These are phyloP conservation scores for Toxotes jaculatrix DNA, from an alignment of 2,113 vertebrate species.

Conservation along the genomic window DNA sequence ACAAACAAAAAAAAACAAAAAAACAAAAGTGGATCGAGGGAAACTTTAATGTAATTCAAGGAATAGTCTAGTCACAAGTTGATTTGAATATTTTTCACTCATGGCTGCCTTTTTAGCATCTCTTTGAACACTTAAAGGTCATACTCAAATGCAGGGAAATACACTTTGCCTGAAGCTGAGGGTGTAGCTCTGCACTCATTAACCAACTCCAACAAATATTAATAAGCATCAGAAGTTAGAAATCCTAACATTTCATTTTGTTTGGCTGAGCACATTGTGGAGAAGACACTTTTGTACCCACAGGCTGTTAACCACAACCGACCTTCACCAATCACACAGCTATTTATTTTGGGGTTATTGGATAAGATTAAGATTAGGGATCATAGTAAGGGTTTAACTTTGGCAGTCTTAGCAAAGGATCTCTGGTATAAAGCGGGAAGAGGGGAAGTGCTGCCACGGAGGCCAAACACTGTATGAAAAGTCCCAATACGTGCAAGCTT, in stretches of 20 bases:
- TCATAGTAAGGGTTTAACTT: not conserved
- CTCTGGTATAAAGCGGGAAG: not conserved
- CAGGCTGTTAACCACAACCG: not conserved
- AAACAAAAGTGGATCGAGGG: not conserved
- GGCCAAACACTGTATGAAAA: not conserved
- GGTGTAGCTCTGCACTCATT: not conserved
- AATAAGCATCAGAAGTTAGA: not conserved
- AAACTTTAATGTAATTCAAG: not conserved
- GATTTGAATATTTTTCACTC: not conserved
- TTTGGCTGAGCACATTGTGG: not conserved
- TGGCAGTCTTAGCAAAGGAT: not conserved
- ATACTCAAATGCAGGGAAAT: not conserved
- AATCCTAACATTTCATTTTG: not conserved
- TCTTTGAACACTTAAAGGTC: not conserved
- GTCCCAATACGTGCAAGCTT: not conserved
- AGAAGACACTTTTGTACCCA: not conserved
- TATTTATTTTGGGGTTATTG: not conserved
- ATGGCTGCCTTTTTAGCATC: not conserved
- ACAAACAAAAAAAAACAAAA: too few relatives aligned
- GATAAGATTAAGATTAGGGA: not conserved
- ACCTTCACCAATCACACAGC: not conserved
- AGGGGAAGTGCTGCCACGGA: not conserved
- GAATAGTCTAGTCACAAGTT: not conserved
- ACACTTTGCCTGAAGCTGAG: not conserved
- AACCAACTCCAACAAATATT: not conserved